Conservation (phyloP, 2,113 vertebrate genomes). For the Ammodramus savannarum region DNA sequence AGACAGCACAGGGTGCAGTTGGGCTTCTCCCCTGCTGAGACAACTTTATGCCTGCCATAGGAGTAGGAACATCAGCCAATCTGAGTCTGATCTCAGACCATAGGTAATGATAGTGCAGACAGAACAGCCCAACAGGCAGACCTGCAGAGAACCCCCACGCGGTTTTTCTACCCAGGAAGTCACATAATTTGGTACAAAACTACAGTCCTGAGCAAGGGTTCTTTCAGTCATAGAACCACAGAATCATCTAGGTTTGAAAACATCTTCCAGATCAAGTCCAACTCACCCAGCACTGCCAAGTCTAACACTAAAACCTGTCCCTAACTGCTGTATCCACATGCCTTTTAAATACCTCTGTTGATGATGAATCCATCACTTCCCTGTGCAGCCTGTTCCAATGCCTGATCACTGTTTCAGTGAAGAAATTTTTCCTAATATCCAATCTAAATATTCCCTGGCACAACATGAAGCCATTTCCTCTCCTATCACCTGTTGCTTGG, state of each 20-base stretch:
- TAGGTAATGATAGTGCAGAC: neutral
- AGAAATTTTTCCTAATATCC: neutral
- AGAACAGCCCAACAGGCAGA: neutral
- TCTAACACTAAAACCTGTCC: too few species aligned
- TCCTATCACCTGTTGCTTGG: neutral
- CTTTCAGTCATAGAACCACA: neutral
- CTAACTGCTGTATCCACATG: neutral
- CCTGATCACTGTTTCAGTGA: neutral
- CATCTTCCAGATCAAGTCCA: neutral
- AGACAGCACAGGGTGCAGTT: rapidly evolving
- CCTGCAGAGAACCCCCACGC: neutral
- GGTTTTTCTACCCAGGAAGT: neutral
- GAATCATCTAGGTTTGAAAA: neutral
- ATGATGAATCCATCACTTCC: neutral
- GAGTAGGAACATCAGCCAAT: neutral
- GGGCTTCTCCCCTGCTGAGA: neutral
- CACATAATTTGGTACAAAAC: neutral
- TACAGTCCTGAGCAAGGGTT: neutral
- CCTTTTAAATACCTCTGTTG: neutral
- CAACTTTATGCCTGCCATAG: neutral
- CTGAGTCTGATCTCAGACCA: neutral
- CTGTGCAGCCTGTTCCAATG: neutral
- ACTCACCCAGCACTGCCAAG: neutral
- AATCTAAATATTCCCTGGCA: neutral
- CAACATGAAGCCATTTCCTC: neutral